Percentiles rank a stretch among this genome's conserved stretches.
Evolutionary conservation across 1,140 invertebrate species (phyloP).

Genomic region (Micrasema longulum): DNA sequence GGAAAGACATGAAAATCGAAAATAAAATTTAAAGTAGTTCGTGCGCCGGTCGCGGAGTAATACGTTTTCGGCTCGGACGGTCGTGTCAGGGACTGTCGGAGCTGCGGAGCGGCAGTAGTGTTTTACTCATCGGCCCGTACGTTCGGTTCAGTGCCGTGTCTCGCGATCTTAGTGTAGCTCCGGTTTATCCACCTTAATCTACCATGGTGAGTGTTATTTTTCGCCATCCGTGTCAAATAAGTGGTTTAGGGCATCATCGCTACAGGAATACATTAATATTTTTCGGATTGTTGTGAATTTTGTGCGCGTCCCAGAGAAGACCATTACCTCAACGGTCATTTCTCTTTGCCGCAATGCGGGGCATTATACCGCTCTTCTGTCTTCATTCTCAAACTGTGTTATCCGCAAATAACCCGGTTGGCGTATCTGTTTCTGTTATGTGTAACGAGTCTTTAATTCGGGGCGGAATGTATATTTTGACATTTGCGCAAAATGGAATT

Average conservation of each 20-base stretch:
- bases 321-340: conserved; percentile 69
- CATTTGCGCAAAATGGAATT: conserved; percentile 44
- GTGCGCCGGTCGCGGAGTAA: conserved; percentile 57
- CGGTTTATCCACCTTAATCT: conserved; percentile 70
- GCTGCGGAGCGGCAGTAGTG: conserved; percentile 70
- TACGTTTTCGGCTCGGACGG: conserved; percentile 58
- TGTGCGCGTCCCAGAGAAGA: conserved; percentile 68
- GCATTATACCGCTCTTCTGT: conserved; percentile 38
- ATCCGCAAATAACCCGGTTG: conserved; percentile 43
- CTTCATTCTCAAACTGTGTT: conserved; percentile 39
- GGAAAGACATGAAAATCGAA: conserved; percentile 63
- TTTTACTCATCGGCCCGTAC: conserved; percentile 67
- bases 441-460: conserved; percentile 27
- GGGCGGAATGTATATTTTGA: conserved; percentile 43
- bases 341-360: conserved; percentile 66
- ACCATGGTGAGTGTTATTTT: conserved; percentile 72
- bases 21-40: conserved; percentile 63
- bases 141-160: conserved; percentile 67
- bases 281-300: conserved; percentile 61
- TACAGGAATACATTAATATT: conserved; percentile 60
- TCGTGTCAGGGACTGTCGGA: conserved; percentile 62
- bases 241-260: conserved; percentile 57
- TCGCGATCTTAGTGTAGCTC: conserved; percentile 69
- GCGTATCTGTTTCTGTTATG: conserved; percentile 26
- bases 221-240: conserved; percentile 60